Percentiles rank a stretch among this genome's conserved stretches.
These are phyloP conservation scores for Falco columbarius DNA, from an alignment of 2,797 vertebrate genomes.

Conservation along the genomic window DNA sequence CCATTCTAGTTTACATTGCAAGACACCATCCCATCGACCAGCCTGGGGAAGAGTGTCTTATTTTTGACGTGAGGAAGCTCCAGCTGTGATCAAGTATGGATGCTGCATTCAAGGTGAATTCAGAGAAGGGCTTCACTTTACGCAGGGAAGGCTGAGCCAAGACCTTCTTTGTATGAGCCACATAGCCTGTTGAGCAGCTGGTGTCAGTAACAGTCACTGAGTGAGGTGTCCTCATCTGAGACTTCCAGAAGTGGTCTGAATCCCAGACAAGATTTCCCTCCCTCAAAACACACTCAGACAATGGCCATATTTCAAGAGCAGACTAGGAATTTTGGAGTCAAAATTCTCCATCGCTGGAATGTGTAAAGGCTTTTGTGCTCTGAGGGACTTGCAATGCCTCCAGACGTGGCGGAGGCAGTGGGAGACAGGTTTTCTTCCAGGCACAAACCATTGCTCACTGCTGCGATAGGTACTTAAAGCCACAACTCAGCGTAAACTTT, in stretches of 20 bases:
- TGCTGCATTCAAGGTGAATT: neutral
- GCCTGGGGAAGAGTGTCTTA: neutral
- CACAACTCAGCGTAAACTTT: neutral
- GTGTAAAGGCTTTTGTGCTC: neutral
- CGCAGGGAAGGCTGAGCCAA: neutral
- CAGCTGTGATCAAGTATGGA: neutral
- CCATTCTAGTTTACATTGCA: neutral
- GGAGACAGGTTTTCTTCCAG: neutral
- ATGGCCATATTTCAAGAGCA: neutral
- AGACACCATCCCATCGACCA: neutral
- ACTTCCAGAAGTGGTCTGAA: neutral
- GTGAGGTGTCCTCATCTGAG: neutral
- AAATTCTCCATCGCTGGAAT: neutral
- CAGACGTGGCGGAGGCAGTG: neutral
- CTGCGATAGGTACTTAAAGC: neutral
- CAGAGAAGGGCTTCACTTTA: neutral
- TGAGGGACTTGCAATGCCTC: neutral
- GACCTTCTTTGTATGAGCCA: neutral
- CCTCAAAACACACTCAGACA: neutral
- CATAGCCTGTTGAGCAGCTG: neutral
- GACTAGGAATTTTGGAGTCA: neutral
- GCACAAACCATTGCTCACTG: neutral
- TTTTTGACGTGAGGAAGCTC: neutral
- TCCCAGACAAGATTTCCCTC: neutral
- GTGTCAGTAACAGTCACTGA: accelerated